Evolutionary conservation across 2,797 vertebrate genomes (phyloP).

Genomic region (Megalops cyprinoides): DNA sequence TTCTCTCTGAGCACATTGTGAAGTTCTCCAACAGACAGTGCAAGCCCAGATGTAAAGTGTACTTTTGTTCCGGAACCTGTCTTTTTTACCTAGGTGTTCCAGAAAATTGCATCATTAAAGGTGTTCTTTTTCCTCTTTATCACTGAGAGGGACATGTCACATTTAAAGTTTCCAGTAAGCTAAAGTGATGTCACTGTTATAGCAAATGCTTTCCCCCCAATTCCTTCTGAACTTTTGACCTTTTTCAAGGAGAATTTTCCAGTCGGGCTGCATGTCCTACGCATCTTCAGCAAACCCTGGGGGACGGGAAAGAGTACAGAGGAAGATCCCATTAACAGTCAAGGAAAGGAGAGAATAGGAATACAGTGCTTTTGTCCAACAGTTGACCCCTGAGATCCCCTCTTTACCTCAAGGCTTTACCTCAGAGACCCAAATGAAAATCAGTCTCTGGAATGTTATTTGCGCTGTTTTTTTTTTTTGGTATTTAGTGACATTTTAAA

Average conservation of each 20-base stretch:
- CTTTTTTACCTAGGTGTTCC: not conserved
- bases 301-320: not conserved
- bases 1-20: conserved; percentile 5
- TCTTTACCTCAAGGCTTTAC: not conserved
- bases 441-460: not conserved
- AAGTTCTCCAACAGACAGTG: not conserved
- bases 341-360: not conserved
- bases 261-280: conserved; percentile 7
- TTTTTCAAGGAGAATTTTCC: not conserved
- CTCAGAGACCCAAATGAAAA: not conserved
- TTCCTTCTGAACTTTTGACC: conserved; percentile 29
- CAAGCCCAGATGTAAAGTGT: not conserved
- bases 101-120: conserved; percentile 8
- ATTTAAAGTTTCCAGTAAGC: conserved; percentile 24
- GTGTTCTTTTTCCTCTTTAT: conserved; percentile 4
- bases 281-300: not conserved
- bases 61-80: not conserved
- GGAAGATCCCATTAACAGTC: not conserved
- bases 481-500: not conserved
- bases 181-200: conserved; percentile 29
- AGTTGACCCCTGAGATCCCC: not conserved
- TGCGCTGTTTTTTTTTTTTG: not conserved
- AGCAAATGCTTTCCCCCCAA: not conserved
- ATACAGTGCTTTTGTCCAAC: not conserved
- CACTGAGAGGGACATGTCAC: not conserved